Evolutionary conservation across 2,113 vertebrate genomes (phyloP).

Genomic region (Bujurquina vittata): DNA sequence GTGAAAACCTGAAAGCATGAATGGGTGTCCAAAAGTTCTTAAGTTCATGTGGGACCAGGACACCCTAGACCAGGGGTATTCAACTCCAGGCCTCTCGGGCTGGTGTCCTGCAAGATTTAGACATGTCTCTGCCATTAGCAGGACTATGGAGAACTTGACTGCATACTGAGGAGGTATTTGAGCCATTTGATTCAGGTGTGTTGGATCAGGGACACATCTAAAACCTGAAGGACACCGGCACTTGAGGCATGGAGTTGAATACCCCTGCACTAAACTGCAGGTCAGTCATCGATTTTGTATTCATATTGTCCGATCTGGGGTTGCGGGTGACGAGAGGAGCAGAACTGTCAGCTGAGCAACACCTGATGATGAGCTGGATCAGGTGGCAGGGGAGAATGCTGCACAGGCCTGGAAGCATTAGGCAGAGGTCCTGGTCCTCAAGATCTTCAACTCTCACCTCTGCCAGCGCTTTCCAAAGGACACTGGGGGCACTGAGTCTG

Average conservation of each 20-base stretch:
- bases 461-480: background rate
- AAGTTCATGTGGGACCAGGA: background rate
- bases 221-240: too few species aligned
- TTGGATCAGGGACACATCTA: too few species aligned
- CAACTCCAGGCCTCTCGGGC: too few species aligned
- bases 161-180: too few species aligned
- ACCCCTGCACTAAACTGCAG: too few species aligned
- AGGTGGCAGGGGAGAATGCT: background rate
- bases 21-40: background rate
- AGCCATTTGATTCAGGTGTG: too few species aligned
- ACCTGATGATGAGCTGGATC: background rate
- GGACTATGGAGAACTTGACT: too few species aligned
- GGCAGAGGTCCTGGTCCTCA: too few species aligned
- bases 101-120: too few species aligned
- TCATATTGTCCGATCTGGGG: background rate
- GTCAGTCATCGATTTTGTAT: background rate
- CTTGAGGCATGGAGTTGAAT: too few species aligned
- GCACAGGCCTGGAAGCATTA: background rate
- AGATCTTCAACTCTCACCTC: background rate
- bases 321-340: background rate
- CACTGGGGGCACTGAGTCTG: background rate
- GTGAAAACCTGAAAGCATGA: background rate
- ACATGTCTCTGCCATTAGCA: too few species aligned
- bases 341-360: background rate
- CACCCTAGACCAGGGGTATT: too few species aligned